These are phyloP conservation scores for Thereva unica DNA, from an alignment of 2,888 invertebrate species.

Conservation along the genomic window DNA sequence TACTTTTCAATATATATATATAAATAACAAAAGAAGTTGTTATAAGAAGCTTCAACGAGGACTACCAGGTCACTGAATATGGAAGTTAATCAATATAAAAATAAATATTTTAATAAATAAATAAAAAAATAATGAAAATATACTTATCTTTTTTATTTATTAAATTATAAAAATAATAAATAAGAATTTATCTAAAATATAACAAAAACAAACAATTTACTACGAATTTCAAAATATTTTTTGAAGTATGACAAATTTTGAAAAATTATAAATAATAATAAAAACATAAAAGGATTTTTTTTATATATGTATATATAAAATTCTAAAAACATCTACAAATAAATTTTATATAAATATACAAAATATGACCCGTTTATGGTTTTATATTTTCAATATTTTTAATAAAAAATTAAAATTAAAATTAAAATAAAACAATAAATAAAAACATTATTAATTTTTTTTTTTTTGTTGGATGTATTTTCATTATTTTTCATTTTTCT, in stretches of 20 bases:
- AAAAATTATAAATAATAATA: too few relatives aligned
- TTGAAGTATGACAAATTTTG: too few relatives aligned
- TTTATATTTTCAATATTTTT: not conserved
- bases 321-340: not conserved
- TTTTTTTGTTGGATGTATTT: constrained; percentile 15
- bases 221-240: too few relatives aligned
- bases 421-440: constrained; percentile 10
- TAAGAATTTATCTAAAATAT: too few relatives aligned
- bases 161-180: too few relatives aligned
- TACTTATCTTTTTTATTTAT: too few relatives aligned
- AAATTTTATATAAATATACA: not conserved
- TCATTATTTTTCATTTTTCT: constrained; percentile 16
- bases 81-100: constrained; percentile 2
- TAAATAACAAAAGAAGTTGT: constrained; percentile 14
- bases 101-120: not conserved
- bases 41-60: constrained; percentile 26
- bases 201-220: too few relatives aligned
- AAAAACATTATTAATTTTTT: constrained; percentile 4
- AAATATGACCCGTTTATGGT: constrained; percentile 6
- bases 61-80: constrained; percentile 12
- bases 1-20: constrained; percentile 11
- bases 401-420: constrained; percentile 22
- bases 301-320: not conserved
- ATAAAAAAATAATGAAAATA: too few relatives aligned
- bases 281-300: too few relatives aligned